Conservation (phyloP, 2,113 vertebrate species). For the Zosterops lateralis region DNA sequence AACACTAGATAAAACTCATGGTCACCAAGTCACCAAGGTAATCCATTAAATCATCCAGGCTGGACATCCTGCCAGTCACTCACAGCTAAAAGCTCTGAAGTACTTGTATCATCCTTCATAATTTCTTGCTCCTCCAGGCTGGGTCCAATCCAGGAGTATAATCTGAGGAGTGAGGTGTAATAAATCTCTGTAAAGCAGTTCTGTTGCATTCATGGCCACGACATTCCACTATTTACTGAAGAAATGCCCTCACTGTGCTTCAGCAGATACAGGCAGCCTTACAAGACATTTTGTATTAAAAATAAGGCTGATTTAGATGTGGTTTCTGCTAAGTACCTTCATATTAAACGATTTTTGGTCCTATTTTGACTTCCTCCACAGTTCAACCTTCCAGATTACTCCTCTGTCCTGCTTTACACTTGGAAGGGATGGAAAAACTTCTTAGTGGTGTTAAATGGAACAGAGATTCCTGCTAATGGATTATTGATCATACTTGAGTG, state of each 20-base stretch:
- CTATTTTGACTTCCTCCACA: not conserved
- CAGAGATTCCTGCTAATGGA: slow-evolving; percentile 2
- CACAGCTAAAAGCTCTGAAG: not conserved
- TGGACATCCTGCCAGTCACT: not conserved
- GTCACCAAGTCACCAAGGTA: not conserved
- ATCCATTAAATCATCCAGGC: not conserved
- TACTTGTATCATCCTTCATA: not conserved
- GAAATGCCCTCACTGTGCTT: not conserved
- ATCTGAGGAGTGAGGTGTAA: not conserved
- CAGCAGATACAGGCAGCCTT: not conserved
- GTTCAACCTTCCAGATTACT: not conserved
- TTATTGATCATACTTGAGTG: slow-evolving; percentile 26
- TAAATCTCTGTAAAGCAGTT: not conserved
- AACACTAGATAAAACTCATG: not conserved
- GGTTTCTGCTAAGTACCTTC: not conserved
- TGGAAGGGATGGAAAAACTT: not conserved
- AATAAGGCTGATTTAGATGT: not conserved
- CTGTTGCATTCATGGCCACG: not conserved
- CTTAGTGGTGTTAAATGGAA: slow-evolving; percentile 6
- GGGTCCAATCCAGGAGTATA: not conserved
- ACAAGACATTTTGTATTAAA: not conserved
- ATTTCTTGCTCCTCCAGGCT: not conserved
- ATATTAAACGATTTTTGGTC: not conserved
- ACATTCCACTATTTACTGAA: not conserved
- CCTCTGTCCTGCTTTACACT: not conserved